phyloP scores from a whole-genome alignment of 2,113 vertebrate species.

The Mungos mungo region DNA sequence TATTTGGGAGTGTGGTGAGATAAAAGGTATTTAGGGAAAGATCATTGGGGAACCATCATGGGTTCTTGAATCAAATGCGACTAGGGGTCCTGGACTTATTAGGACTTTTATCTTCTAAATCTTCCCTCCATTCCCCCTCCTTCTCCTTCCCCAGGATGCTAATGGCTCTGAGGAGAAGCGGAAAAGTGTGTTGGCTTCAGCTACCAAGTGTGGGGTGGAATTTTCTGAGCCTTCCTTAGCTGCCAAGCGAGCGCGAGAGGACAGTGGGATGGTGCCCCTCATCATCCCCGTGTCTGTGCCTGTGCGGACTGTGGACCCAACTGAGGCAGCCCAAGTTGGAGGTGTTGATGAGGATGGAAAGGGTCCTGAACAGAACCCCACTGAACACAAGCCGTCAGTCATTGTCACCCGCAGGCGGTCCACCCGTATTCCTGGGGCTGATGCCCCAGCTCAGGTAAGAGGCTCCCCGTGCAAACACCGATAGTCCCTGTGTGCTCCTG shows the following conservation, averaged over 20 bases:
- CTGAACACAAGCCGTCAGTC: constrained; percentile 93
- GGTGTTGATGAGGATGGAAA: constrained; percentile 84
- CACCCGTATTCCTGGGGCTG: constrained; percentile 88
- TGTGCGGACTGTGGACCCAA: constrained; percentile 88
- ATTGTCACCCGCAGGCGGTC: constrained; percentile 95
- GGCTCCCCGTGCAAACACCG: not conserved
- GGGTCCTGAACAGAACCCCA: constrained; percentile 83
- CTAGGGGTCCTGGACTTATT: not conserved
- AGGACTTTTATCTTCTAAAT: not conserved
- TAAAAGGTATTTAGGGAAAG: not conserved
- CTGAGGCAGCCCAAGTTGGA: constrained; percentile 83
- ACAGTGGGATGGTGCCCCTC: constrained; percentile 91
- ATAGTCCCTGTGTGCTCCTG: not conserved
- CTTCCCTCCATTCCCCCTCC: not conserved
- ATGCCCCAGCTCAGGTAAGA: constrained; percentile 90
- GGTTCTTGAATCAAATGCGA: not conserved
- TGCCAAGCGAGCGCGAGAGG: constrained; percentile 89
- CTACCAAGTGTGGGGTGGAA: constrained; percentile 83
- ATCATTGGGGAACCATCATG: not conserved
- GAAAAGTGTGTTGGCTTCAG: constrained; percentile 77
- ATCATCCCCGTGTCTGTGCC: constrained; percentile 98
- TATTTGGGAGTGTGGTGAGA: not conserved
- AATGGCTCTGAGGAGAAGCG: constrained; percentile 82
- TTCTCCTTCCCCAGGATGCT: constrained; percentile 77
- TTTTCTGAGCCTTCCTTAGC: constrained; percentile 79